Evolutionary conservation across 2,797 vertebrate genomes (phyloP).

Genomic region (Acipenser transmontanus): DNA sequence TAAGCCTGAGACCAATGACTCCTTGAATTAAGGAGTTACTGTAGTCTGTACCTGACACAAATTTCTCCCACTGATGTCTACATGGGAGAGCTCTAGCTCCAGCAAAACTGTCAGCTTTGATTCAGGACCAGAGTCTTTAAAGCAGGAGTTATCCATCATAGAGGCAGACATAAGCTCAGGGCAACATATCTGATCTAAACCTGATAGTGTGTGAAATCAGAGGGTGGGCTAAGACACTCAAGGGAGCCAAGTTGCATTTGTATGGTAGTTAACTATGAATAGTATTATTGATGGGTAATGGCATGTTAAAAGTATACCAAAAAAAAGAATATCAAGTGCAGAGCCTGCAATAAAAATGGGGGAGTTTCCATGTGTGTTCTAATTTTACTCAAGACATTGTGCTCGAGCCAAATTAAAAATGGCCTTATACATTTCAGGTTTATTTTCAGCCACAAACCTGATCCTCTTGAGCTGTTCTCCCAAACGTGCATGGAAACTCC

Average conservation of each 20-base stretch:
- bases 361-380: too few relatives aligned
- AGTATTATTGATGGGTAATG: slow-evolving; percentile 35
- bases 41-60: background rate
- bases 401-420: too few relatives aligned
- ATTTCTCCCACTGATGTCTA: slow-evolving; percentile 26
- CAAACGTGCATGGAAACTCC: too few relatives aligned
- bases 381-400: too few relatives aligned
- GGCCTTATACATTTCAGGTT: too few relatives aligned
- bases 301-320: slow-evolving; percentile 17
- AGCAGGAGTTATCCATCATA: slow-evolving; percentile 48
- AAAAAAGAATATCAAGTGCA: too few relatives aligned
- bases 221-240: slow-evolving; percentile 39
- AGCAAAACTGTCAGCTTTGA: slow-evolving; percentile 34
- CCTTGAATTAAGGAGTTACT: background rate
- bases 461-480: too few relatives aligned
- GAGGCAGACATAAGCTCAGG: slow-evolving; percentile 32
- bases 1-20: too few relatives aligned
- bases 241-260: slow-evolving; percentile 41
- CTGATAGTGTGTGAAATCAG: slow-evolving; percentile 48
- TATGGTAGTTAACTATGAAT: slow-evolving; percentile 33
- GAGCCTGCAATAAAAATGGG: too few relatives aligned
- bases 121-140: slow-evolving; percentile 35
- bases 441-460: too few relatives aligned
- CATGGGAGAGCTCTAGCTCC: slow-evolving; percentile 24
- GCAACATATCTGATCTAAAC: slow-evolving; percentile 46